Conservation (phyloP, 2,797 vertebrate genomes). For the Simalia tracyae region DNA sequence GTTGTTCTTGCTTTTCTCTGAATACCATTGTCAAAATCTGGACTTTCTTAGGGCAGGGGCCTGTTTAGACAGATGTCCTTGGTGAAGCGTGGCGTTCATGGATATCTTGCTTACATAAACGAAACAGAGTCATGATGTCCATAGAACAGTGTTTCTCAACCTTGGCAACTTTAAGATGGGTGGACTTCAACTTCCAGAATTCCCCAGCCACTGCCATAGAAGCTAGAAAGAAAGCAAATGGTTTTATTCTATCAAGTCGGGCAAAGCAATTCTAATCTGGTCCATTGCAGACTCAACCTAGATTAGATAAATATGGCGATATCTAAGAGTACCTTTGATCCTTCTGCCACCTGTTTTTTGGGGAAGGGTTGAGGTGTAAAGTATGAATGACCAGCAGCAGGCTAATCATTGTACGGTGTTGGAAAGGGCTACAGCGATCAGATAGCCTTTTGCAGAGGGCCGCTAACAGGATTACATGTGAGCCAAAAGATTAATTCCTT, state of each 20-base stretch:
- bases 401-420: background rate
- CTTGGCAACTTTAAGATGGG: too few species aligned
- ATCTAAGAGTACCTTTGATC: background rate
- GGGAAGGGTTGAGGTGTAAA: background rate
- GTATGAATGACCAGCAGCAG: too few species aligned
- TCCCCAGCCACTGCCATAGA: too few species aligned
- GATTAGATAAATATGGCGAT: background rate
- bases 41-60: background rate
- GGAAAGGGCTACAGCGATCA: background rate
- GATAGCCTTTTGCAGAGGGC: background rate
- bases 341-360: background rate
- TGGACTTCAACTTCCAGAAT: too few species aligned
- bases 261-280: background rate
- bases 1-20: background rate
- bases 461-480: slow-evolving; percentile 2
- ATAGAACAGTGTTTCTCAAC: too few species aligned
- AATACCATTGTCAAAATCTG: background rate
- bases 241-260: background rate
- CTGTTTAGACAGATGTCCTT: background rate
- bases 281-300: background rate
- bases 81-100: background rate
- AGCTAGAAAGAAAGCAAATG: background rate
- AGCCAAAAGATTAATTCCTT: slow-evolving; percentile 19
- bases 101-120: background rate
- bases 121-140: background rate